phyloP scores from a whole-genome alignment of 2,888 invertebrate species.

The Drosophila pseudotakahashii region DNA sequence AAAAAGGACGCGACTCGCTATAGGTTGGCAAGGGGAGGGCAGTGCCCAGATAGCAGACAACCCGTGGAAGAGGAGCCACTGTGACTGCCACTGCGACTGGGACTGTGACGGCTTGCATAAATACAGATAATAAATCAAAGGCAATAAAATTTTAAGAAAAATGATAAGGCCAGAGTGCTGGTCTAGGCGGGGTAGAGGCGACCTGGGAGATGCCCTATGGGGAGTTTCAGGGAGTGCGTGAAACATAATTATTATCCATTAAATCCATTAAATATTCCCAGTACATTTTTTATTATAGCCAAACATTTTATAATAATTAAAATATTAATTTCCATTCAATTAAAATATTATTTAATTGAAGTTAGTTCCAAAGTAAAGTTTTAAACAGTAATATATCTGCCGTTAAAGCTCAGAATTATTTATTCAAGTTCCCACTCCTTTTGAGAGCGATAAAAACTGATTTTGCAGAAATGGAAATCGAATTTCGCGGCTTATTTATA shows the following conservation, averaged over 20 bases:
- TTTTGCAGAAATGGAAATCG: constrained; percentile 11
- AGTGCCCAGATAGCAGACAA: constrained; percentile 34
- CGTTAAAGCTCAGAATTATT: background rate
- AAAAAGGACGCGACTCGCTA: constrained; percentile 15
- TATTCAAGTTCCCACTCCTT: background rate
- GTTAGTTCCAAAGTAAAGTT: too few relatives aligned
- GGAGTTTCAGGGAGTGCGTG: background rate
- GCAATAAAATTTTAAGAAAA: constrained; percentile 54
- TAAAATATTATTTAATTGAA: too few relatives aligned
- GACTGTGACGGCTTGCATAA: constrained; percentile 47
- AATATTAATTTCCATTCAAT: background rate
- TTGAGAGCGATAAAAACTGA: constrained; percentile 9
- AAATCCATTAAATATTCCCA: too few relatives aligned
- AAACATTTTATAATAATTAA: too few relatives aligned
- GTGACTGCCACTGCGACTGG: constrained; percentile 24
- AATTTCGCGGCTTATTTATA: constrained; percentile 22
- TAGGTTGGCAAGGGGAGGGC: background rate
- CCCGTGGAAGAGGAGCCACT: background rate
- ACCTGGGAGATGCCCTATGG: constrained; percentile 20
- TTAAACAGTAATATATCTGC: background rate
- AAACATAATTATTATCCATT: too few relatives aligned
- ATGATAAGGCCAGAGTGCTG: constrained; percentile 17
- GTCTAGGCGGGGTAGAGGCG: constrained; percentile 14
- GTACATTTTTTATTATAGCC: too few relatives aligned
- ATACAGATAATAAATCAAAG: constrained; percentile 71